Percentiles rank a stretch among this genome's conserved stretches.
These are phyloP conservation scores for Lagorchestes hirsutus DNA, from an alignment of 2,797 vertebrate species.

Conservation along the genomic window DNA sequence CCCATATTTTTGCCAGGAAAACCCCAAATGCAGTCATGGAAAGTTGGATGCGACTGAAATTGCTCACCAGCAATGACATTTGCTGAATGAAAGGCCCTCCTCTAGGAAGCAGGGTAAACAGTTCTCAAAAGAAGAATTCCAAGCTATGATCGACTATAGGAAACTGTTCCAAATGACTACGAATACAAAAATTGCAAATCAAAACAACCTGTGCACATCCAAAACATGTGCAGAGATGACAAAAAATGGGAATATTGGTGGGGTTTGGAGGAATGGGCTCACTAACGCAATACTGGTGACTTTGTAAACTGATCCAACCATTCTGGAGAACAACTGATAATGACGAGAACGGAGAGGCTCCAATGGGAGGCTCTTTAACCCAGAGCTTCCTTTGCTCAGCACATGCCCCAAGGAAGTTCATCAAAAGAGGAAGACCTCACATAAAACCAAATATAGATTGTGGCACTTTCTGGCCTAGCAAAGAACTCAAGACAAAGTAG, in stretches of 20 bases:
- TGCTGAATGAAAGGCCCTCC: background rate
- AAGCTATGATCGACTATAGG: background rate
- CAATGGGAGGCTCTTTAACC: background rate
- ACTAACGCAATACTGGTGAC: background rate
- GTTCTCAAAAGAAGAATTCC: background rate
- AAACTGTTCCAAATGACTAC: background rate
- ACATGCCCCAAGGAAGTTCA: background rate
- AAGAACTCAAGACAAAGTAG: background rate
- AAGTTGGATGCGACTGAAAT: background rate
- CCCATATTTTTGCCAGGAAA: background rate
- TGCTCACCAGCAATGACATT: background rate
- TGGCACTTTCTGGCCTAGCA: background rate
- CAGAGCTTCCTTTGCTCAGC: background rate
- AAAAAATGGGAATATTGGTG: background rate
- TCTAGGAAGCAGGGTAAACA: background rate
- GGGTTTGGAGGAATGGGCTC: background rate
- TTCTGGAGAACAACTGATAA: background rate
- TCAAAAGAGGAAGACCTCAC: background rate
- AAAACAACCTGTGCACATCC: background rate
- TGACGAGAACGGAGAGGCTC: background rate
- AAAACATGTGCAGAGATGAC: background rate
- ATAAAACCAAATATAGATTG: background rate
- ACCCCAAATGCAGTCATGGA: background rate
- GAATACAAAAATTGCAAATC: background rate
- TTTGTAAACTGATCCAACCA: background rate